These are phyloP conservation scores for Chlorocebus sabaeus DNA, from an alignment of 2,113 vertebrate species.

Conservation along the genomic window DNA sequence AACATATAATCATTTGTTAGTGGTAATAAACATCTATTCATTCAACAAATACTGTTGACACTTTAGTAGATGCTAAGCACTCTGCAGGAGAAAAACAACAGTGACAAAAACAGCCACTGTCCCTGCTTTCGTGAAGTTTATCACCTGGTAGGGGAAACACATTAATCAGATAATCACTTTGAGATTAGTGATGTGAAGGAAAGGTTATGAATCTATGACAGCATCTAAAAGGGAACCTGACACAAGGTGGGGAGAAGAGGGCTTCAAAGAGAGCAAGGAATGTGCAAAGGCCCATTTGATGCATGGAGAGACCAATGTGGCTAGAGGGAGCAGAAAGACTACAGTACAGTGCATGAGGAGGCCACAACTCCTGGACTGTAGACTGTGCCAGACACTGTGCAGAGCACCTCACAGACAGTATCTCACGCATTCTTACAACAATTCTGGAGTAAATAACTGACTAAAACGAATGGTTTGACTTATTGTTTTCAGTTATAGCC, in stretches of 20 bases:
- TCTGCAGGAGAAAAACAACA: neutral
- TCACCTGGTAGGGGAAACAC: neutral
- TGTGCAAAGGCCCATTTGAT: neutral
- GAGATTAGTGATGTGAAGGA: neutral
- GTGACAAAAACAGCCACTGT: neutral
- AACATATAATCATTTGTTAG: neutral
- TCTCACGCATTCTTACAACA: no score
- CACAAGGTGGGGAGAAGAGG: neutral
- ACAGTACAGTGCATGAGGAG: neutral
- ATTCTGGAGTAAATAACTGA: neutral
- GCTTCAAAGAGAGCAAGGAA: neutral
- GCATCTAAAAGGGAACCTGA: neutral
- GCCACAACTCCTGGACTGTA: accelerated
- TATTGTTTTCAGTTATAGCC: neutral
- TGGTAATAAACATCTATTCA: neutral
- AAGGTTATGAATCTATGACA: no score
- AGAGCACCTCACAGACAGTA: neutral
- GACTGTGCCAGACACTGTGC: neutral
- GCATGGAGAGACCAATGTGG: accelerated
- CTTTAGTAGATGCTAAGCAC: neutral
- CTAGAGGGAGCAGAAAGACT: neutral
- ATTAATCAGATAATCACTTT: neutral
- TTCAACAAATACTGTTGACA: neutral
- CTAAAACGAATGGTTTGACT: neutral
- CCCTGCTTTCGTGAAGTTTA: neutral